Percentiles rank a stretch among this genome's conserved stretches.
phyloP scores from a whole-genome alignment of 2,797 vertebrate species.

The Morus bassanus region DNA sequence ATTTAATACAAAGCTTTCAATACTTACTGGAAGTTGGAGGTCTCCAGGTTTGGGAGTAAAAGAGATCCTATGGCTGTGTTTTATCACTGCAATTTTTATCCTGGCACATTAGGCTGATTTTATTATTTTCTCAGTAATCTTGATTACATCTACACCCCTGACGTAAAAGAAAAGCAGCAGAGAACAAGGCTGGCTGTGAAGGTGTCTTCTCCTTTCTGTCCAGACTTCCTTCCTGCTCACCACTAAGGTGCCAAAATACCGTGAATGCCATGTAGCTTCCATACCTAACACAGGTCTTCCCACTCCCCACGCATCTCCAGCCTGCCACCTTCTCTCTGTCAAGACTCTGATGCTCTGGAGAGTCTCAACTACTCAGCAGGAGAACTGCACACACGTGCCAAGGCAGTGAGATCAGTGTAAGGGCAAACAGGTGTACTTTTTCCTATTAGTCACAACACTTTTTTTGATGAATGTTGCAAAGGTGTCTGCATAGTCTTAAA shows the following conservation, averaged over 20 bases:
- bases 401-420: background rate
- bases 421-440: background rate
- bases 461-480: background rate
- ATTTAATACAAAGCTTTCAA: background rate
- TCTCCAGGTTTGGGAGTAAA: background rate
- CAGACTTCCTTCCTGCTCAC: background rate
- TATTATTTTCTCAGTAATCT: background rate
- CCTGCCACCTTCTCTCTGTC: background rate
- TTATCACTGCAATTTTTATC: background rate
- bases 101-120: background rate
- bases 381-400: fast-evolving
- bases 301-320: background rate
- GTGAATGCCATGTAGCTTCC: background rate
- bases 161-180: background rate
- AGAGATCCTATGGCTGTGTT: background rate
- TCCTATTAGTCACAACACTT: background rate
- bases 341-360: background rate
- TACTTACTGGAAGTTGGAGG: background rate
- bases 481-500: background rate
- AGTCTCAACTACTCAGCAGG: background rate
- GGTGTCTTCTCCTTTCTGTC: background rate
- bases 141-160: background rate
- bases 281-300: background rate
- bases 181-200: background rate
- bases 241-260: background rate